These are phyloP conservation scores for Triplophysa tibetana DNA, from an alignment of 2,113 vertebrate species.

Conservation along the genomic window DNA sequence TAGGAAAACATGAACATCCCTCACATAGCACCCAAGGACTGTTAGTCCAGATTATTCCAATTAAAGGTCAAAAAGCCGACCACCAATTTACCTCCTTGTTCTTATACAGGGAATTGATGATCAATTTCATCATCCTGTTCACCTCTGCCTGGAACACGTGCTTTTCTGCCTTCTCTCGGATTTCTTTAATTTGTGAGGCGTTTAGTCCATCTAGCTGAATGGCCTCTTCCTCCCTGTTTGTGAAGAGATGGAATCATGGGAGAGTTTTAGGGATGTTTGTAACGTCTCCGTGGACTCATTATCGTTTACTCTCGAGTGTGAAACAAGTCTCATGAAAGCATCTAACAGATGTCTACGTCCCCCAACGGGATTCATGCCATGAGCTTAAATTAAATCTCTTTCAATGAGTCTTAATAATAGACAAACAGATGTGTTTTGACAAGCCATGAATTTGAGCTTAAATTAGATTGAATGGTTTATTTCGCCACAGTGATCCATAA, in stretches of 20 bases:
- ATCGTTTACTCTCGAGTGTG: not conserved
- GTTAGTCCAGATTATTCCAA: no score
- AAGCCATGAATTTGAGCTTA: not conserved
- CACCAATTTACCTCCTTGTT: conserved; percentile 90
- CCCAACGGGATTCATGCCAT: not conserved
- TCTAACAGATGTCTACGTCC: conserved; percentile 5
- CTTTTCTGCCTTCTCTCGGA: conserved; percentile 96
- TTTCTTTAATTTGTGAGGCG: conserved; percentile 94
- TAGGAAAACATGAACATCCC: not conserved
- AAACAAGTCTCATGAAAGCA: not conserved
- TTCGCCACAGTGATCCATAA: no score
- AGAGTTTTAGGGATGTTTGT: not conserved
- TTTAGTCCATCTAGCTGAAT: conserved; percentile 96
- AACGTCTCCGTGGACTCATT: not conserved
- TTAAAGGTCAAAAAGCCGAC: not conserved
- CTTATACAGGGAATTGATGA: conserved; percentile 98
- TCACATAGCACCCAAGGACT: no score
- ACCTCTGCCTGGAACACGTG: conserved; percentile 97
- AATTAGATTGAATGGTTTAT: not conserved
- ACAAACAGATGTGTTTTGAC: not conserved
- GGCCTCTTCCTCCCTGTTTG: conserved; percentile 91
- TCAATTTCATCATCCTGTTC: conserved; percentile 99
- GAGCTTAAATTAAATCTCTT: not conserved
- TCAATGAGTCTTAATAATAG: not conserved
- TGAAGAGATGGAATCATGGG: conserved; percentile 25